Percentiles rank a stretch among this genome's conserved stretches.
Conservation (phyloP, 1,140 invertebrate species). For the Pachyrhynchus sulphureomaculatus region DNA sequence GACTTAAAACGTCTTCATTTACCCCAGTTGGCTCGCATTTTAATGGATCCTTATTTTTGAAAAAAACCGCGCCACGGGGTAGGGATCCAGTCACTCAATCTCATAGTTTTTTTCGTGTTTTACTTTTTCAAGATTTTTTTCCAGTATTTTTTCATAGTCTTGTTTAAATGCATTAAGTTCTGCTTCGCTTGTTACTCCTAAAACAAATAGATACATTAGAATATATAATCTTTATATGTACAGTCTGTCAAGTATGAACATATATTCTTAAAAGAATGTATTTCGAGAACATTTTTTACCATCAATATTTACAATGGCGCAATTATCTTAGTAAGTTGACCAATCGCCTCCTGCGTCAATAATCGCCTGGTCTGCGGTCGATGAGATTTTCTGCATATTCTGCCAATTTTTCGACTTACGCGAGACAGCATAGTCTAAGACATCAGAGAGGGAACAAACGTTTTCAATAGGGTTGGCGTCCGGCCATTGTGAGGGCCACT, state of each 20-base stretch:
- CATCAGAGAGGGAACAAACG: no score
- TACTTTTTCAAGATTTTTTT: conserved; percentile 73
- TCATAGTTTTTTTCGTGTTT: conserved; percentile 60
- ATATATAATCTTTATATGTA: background rate
- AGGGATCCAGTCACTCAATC: conserved; percentile 78
- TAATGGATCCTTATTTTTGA: conserved; percentile 59
- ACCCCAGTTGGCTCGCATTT: conserved; percentile 61
- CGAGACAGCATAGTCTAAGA: no score
- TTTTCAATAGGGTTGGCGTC: no score
- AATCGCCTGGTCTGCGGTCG: no score
- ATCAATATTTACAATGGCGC: no score
- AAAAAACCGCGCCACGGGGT: conserved; percentile 80
- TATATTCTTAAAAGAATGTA: no score
- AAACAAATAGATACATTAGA: background rate
- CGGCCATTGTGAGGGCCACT: no score
- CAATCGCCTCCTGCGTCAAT: no score
- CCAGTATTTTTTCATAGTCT: conserved; percentile 66
- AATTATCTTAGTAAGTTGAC: no score
- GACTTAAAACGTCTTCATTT: conserved; percentile 61
- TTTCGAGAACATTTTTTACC: no score
- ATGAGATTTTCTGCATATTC: no score
- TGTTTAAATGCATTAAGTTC: conserved; percentile 26
- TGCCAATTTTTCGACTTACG: no score
- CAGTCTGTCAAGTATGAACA: background rate
- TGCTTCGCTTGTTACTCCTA: conserved; percentile 26